Conservation (phyloP, 35 echinoderm and acorn worm species). For the Apostichopus californicus region DNA sequence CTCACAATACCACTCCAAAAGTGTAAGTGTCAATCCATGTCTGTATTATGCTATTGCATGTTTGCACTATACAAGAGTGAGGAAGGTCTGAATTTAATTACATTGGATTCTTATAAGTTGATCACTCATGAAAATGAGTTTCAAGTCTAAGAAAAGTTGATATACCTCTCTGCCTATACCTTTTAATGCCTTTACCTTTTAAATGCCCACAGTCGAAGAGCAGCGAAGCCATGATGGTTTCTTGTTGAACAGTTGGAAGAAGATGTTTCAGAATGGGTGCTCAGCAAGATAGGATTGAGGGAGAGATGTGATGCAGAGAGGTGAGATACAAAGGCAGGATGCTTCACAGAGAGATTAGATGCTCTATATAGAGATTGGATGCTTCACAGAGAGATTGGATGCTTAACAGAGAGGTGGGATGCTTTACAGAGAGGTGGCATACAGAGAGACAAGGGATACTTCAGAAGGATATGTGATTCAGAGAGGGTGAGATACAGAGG, state of each 20-base stretch:
- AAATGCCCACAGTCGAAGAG: background rate
- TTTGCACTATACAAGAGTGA: too few species aligned
- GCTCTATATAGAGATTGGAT: too few species aligned
- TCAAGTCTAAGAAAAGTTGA: too few species aligned
- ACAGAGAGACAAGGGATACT: background rate
- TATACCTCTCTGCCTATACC: too few species aligned
- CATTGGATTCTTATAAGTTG: too few species aligned
- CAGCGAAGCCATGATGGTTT: background rate
- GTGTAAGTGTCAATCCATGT: slow-evolving; percentile 7
- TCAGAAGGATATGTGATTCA: background rate
- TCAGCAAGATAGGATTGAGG: background rate
- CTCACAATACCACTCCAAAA: slow-evolving; percentile 30
- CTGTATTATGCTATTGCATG: too few species aligned
- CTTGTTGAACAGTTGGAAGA: background rate
- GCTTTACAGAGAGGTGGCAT: too few species aligned
- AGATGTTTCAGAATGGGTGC: background rate
- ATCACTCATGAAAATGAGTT: too few species aligned
- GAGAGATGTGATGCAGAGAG: background rate
- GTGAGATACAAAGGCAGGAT: background rate
- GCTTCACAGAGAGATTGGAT: too few species aligned
- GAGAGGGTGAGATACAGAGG: background rate
- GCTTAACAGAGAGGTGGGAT: too few species aligned
- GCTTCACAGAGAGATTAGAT: background rate
- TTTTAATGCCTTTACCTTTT: too few species aligned
- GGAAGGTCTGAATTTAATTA: too few species aligned